Evolutionary conservation across 2,113 vertebrate genomes (phyloP), one percentile per base, ranked within the genome.

Genomic region (Heterochromis multidens): DNA sequence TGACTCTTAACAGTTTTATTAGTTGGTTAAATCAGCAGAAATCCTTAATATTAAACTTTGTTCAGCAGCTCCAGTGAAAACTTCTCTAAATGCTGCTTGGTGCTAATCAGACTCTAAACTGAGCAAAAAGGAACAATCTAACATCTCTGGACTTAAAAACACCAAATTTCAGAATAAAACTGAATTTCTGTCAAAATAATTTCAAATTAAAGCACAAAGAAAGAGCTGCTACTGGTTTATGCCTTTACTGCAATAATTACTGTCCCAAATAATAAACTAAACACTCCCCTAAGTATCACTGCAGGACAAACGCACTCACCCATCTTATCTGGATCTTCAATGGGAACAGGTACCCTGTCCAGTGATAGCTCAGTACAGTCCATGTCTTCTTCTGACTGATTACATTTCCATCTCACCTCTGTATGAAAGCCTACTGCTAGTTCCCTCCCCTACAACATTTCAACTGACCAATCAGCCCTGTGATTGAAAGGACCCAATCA

Each of bases 121-220:
- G 37, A 1, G 0, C 63, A 17, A 43, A 46, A 0, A 25, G 37
- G 37, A 67, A 67, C 37, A 43, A 67, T 46, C 37, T 2, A 67
- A 65, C 62, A 37, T 37, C 2, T 35, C 61, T 0, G 19, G 35
- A 63, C 31, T 31, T 31, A 17, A 31, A 60, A 31, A 9, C 1
- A 31, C 59, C n/a, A 40, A 10, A 40, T 12, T 40, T 40, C 37
- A 40, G 37, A 40, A 12, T 40, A 3, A 40, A 46, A 5, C 43
- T 14, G 4, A 46, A 43, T 7, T 1, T 67, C n/a, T 67, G n/a
- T 67, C 35, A 12, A 67, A 14, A 67, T 43, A 5, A 16, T 16
- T 46, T 46, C 13, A 46, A 14, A 46, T 46, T 2, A 46, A 46
- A 46, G 13, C 6, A 37, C n/a, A n/a, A n/a, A n/a, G n/a, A n/a